phyloP scores from a whole-genome alignment of 2,888 invertebrate genomes.

The Rhingia rostrata region DNA sequence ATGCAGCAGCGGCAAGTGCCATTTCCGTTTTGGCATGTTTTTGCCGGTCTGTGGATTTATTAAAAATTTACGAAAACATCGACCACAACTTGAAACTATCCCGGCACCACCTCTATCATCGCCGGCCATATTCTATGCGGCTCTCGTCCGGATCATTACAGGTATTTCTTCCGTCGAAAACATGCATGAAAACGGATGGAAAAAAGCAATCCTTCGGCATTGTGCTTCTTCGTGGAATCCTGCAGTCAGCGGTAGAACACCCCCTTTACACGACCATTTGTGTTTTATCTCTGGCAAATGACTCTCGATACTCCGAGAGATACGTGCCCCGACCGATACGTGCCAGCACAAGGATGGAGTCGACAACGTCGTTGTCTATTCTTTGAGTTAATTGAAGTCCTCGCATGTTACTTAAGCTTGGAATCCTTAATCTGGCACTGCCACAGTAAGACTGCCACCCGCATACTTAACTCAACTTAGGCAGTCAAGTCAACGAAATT shows the following conservation, averaged over 20 bases:
- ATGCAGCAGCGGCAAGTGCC: conserved; percentile 35
- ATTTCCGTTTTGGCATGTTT: conserved; percentile 32
- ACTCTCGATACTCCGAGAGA: conserved; percentile 59
- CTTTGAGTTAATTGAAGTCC: conserved; percentile 73
- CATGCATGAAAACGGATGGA: conserved; percentile 5
- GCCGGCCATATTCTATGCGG: conserved; percentile 51
- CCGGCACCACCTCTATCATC: conserved; percentile 43
- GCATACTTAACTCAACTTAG: conserved; percentile 71
- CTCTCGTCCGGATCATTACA: conserved; percentile 64
- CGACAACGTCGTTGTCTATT: conserved; percentile 36
- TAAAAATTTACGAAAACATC: conserved; percentile 68
- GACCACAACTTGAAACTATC: conserved; percentile 53
- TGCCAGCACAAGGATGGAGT: conserved; percentile 49
- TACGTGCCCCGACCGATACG: conserved; percentile 69
- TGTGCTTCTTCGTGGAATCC: neutral
- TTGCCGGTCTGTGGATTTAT: conserved; percentile 64
- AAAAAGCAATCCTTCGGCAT: neutral
- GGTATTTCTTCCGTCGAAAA: conserved; percentile 43
- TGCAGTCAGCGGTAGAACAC: neutral
- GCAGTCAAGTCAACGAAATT: conserved; percentile 74
- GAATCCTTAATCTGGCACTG: conserved; percentile 67
- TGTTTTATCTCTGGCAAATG: conserved; percentile 71
- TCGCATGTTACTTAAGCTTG: conserved; percentile 72
- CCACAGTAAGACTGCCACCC: conserved; percentile 45
- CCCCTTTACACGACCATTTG: conserved; percentile 23